phyloP scores from a whole-genome alignment of 1,140 invertebrate genomes.

The Stenopsyche tienmushanensis region DNA sequence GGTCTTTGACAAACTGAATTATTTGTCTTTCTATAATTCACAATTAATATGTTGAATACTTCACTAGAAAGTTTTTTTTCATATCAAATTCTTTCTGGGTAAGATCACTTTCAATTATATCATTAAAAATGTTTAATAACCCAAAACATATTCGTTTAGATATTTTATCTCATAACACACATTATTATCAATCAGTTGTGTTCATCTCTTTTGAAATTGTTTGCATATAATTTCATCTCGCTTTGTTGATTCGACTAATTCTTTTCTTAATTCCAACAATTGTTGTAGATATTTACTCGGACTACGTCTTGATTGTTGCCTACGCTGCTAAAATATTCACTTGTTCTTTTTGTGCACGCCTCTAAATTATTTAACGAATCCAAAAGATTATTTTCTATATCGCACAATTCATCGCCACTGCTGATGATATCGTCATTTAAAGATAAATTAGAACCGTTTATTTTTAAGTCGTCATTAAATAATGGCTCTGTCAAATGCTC shows the following conservation, averaged over 20 bases:
- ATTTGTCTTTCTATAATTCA: too few relatives aligned
- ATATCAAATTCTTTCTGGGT: too few relatives aligned
- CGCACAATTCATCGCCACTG: conserved; percentile 11
- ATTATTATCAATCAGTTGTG: background rate
- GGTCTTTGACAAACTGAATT: too few relatives aligned
- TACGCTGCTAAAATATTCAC: conserved; percentile 31
- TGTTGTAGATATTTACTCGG: conserved; percentile 37
- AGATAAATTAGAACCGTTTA: conserved; percentile 10
- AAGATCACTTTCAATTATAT: too few relatives aligned
- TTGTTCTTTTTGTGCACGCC: conserved; percentile 16
- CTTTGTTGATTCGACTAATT: conserved; percentile 35
- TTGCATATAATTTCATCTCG: conserved; percentile 35
- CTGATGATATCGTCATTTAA: conserved; percentile 14
- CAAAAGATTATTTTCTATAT: conserved; percentile 30
- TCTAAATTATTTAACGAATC: conserved; percentile 30
- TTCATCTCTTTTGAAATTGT: conserved; percentile 30
- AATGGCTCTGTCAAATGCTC: conserved; percentile 24
- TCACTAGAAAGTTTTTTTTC: too few relatives aligned
- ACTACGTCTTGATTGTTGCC: conserved; percentile 27
- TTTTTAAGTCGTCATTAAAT: conserved; percentile 9
- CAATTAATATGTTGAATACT: too few relatives aligned
- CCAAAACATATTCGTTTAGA: too few relatives aligned
- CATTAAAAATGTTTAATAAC: too few relatives aligned
- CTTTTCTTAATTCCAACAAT: conserved; percentile 31
- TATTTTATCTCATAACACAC: background rate